phyloP scores from a whole-genome alignment of 2,797 vertebrate genomes.

The Lophius americanus region DNA sequence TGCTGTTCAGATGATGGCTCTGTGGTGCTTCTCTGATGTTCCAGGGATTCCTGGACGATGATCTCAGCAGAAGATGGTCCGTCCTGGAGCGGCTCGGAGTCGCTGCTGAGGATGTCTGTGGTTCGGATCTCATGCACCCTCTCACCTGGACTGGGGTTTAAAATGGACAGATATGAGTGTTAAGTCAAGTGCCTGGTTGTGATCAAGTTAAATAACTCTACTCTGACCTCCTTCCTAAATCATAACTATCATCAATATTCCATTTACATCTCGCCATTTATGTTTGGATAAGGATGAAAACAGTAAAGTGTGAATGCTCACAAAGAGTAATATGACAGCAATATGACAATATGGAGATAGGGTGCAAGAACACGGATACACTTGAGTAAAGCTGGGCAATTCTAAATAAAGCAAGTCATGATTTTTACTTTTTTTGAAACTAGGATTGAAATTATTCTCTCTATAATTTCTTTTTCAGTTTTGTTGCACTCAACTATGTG shows the following conservation, averaged over 20 bases:
- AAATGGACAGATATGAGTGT: slow-evolving; percentile 30
- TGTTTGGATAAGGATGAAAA: background rate
- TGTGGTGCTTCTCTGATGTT: slow-evolving; percentile 39
- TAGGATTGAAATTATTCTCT: too few relatives aligned
- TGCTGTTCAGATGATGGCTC: slow-evolving; percentile 19
- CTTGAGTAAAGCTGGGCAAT: too few relatives aligned
- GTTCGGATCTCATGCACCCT: slow-evolving; percentile 74
- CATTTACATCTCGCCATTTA: background rate
- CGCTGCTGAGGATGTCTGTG: slow-evolving; percentile 74
- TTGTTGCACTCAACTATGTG: too few relatives aligned
- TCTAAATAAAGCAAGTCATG: too few relatives aligned
- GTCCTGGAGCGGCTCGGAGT: slow-evolving; percentile 62
- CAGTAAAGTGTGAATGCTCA: background rate
- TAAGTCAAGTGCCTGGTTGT: slow-evolving; percentile 15
- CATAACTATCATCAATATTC: background rate
- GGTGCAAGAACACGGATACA: too few relatives aligned
- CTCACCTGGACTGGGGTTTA: slow-evolving; percentile 69
- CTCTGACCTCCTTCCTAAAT: background rate
- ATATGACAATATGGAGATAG: background rate
- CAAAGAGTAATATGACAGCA: background rate
- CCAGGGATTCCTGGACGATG: slow-evolving; percentile 14
- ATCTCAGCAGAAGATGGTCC: slow-evolving; percentile 18
- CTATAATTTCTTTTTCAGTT: too few relatives aligned
- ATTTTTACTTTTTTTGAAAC: too few relatives aligned
- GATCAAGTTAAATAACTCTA: background rate